Evolutionary conservation across 2,888 invertebrate genomes (phyloP).

Genomic region (Sarcophaga carnaria): DNA sequence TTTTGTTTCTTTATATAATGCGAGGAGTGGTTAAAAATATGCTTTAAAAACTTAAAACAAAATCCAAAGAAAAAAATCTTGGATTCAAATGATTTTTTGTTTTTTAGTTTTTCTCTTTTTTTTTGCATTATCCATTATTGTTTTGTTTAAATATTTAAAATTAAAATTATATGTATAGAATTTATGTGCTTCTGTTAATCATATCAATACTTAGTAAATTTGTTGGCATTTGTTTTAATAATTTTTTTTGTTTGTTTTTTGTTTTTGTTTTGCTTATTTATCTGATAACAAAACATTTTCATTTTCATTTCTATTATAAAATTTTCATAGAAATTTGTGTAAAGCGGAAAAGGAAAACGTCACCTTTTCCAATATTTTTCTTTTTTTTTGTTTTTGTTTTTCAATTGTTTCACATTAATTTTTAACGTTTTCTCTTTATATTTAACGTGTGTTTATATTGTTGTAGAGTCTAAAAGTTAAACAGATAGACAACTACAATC

Average conservation of each 20-base stretch:
- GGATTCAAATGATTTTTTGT: conserved; percentile 47
- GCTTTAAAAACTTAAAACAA: conserved; percentile 37
- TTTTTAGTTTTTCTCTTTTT: conserved; percentile 36
- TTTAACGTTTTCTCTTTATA: conserved; percentile 40
- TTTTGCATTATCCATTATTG: conserved; percentile 11
- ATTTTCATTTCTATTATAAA: conserved; percentile 12
- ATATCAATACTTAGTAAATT: conserved; percentile 69
- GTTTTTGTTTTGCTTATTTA: conserved; percentile 26
- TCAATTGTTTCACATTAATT: conserved; percentile 30
- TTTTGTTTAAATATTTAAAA: conserved; percentile 45
- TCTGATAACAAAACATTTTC: conserved; percentile 44
- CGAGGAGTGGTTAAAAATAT: conserved; percentile 65
- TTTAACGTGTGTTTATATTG: neutral
- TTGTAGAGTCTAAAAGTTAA: too few species aligned
- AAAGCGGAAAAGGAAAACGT: neutral
- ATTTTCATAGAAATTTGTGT: conserved; percentile 32
- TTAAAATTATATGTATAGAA: conserved; percentile 49
- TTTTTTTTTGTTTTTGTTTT: neutral
- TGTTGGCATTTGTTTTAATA: conserved; percentile 65
- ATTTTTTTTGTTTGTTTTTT: too few species aligned
- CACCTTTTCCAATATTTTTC: neutral
- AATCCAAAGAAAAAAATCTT: conserved; percentile 53
- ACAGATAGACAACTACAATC: too few species aligned
- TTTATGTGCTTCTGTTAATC: conserved; percentile 62
- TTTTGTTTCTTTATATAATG: conserved; percentile 57